phyloP scores from a whole-genome alignment of 2,797 vertebrate genomes.

The Rhinichthys osculus region DNA sequence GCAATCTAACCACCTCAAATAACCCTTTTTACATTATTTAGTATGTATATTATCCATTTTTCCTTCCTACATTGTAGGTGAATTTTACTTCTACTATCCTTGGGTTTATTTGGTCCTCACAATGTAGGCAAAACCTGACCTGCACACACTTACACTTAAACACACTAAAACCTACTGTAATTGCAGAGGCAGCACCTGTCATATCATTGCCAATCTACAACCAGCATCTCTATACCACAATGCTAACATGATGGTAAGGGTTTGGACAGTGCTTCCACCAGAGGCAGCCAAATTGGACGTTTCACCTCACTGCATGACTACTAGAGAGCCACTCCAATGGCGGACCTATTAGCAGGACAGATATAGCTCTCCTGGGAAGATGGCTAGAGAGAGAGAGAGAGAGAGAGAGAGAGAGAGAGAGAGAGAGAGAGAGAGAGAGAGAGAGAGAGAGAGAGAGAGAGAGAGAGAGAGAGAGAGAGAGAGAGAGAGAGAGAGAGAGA shows the following conservation, averaged over 20 bases:
- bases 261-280: slow-evolving; percentile 21
- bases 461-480: slow-evolving; percentile 42
- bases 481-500: neutral
- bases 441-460: slow-evolving; percentile 24
- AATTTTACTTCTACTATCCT: too few species aligned
- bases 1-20: neutral
- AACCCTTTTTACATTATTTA: neutral
- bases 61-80: too few species aligned
- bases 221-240: slow-evolving; percentile 50
- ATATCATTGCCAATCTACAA: slow-evolving; percentile 40
- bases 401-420: neutral
- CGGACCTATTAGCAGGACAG: slow-evolving; percentile 70
- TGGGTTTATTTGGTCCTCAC: neutral
- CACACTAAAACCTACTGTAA: slow-evolving; percentile 16
- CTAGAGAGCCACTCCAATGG: slow-evolving; percentile 61
- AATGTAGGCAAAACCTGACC: neutral
- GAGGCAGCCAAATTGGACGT: slow-evolving; percentile 49
- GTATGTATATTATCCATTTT: neutral
- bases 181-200: slow-evolving; percentile 55
- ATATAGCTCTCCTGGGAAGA: slow-evolving; percentile 71
- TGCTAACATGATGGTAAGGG: slow-evolving; percentile 31
- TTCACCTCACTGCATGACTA: slow-evolving; percentile 57
- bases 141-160: neutral
- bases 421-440: slow-evolving; percentile 53
- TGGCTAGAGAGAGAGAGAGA: slow-evolving; percentile 50